A percentile compares a stretch with the other conserved stretches of the same genome.
Conservation (phyloP, 2,888 invertebrate genomes). For the Andrena bucephala region DNA sequence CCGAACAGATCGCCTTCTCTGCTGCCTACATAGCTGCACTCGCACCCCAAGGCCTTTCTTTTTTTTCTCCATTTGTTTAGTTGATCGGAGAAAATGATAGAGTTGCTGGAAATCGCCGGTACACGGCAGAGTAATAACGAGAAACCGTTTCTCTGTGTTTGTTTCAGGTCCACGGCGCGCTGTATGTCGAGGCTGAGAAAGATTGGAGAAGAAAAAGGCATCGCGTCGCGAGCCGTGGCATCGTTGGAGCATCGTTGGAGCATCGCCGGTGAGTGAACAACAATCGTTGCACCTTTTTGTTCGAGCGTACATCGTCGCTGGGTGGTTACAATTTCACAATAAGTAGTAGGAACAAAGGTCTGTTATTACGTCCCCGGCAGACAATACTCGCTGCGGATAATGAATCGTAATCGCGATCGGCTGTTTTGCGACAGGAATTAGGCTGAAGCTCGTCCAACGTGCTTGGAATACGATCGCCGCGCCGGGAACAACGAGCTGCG, state of each 20-base stretch:
- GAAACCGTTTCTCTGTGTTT: conserved; percentile 8
- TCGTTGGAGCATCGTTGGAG: not conserved
- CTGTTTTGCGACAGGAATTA: conserved; percentile 63
- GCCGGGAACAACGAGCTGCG: conserved; percentile 56
- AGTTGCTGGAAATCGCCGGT: not conserved
- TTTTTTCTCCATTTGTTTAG: not conserved
- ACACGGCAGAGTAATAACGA: conserved; percentile 18
- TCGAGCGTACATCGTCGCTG: conserved; percentile 46
- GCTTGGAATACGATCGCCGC: conserved; percentile 62
- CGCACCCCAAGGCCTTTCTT: conserved; percentile 6
- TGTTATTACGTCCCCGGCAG: conserved; percentile 53
- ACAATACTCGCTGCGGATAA: conserved; percentile 64
- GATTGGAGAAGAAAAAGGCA: not conserved
- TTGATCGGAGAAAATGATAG: not conserved
- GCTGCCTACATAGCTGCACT: not conserved
- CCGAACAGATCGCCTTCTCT: conserved; percentile 1
- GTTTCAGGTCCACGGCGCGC: conserved; percentile 15
- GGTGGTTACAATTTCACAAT: conserved; percentile 59
- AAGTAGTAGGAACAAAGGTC: conserved; percentile 65
- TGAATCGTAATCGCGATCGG: conserved; percentile 66
- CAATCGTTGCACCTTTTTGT: conserved; percentile 51
- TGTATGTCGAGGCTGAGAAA: not conserved
- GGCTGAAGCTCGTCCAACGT: conserved; percentile 56
- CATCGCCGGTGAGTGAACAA: conserved; percentile 26
- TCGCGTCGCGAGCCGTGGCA: not conserved